Percentiles rank a stretch among this genome's conserved stretches.
phyloP scores from a whole-genome alignment of 2,797 vertebrate genomes.

The Phrynocephalus guinanensis region DNA sequence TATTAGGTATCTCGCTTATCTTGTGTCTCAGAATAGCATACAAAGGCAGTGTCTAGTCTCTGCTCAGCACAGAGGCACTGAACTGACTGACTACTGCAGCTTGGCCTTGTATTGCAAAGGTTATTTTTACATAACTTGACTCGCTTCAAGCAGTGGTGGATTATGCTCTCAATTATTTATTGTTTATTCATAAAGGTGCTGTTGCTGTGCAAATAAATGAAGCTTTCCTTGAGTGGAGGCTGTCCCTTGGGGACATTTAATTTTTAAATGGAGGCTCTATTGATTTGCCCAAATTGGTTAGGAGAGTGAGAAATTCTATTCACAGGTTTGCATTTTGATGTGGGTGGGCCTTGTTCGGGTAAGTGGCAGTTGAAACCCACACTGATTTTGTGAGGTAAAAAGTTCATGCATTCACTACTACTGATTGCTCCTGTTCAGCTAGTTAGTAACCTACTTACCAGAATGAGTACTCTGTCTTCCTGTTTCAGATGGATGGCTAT shows the following conservation, averaged over 20 bases:
- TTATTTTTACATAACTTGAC: conserved; percentile 13
- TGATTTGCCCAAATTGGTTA: neutral
- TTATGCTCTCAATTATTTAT: conserved; percentile 46
- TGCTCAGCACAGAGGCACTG: conserved; percentile 11
- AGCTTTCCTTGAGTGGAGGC: neutral
- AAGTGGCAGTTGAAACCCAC: conserved; percentile 39
- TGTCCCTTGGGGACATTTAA: neutral
- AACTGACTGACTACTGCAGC: conserved; percentile 3
- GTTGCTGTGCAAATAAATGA: conserved; percentile 3
- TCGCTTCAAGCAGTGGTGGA: conserved; percentile 21
- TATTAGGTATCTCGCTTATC: conserved; percentile 2
- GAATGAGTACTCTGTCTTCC: neutral
- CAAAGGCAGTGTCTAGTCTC: conserved; percentile 22
- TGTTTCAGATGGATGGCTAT: neutral
- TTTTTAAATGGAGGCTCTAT: conserved; percentile 1
- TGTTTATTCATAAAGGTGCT: conserved; percentile 45
- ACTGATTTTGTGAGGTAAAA: conserved; percentile 61
- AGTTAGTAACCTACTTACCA: conserved; percentile 36
- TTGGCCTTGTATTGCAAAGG: conserved; percentile 21
- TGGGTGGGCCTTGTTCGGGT: conserved; percentile 28
- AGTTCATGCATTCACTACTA: conserved; percentile 55
- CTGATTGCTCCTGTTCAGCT: conserved; percentile 22
- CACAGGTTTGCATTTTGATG: conserved; percentile 12
- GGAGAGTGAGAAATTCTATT: neutral
- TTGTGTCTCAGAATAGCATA: conserved; percentile 27